phyloP scores from a whole-genome alignment of 2,888 invertebrate species.

The Eupithecia centaureata region DNA sequence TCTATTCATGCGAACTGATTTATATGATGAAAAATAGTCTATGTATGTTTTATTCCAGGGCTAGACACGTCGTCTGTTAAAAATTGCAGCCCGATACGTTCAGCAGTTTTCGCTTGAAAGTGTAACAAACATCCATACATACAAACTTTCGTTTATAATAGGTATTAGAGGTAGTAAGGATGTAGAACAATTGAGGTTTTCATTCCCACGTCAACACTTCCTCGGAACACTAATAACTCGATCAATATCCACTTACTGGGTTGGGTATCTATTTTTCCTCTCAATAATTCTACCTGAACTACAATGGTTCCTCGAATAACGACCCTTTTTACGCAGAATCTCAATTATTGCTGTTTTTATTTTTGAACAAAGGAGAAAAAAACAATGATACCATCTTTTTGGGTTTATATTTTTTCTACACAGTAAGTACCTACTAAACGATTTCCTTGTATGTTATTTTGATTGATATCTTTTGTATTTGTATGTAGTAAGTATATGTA shows the following conservation, averaged over 20 bases:
- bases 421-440: background rate
- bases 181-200: background rate
- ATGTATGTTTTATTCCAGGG: too few relatives aligned
- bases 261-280: slow-evolving; percentile 37
- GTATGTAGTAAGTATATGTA: too few relatives aligned
- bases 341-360: slow-evolving; percentile 51
- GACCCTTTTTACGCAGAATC: slow-evolving; percentile 46
- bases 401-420: background rate
- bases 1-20: too few relatives aligned
- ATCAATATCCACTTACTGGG: slow-evolving; percentile 34
- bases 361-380: slow-evolving; percentile 14
- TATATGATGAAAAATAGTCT: too few relatives aligned
- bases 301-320: slow-evolving; percentile 58
- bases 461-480: background rate
- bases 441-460: background rate
- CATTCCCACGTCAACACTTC: slow-evolving; percentile 19
- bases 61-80: too few relatives aligned
- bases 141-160: too few relatives aligned
- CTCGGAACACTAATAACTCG: slow-evolving; percentile 38
- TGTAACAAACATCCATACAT: too few relatives aligned
- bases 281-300: slow-evolving; percentile 43
- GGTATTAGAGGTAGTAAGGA: too few relatives aligned
- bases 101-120: too few relatives aligned
- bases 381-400: background rate
- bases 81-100: too few relatives aligned